phyloP scores from a whole-genome alignment of 2,797 vertebrate genomes.

The Amniataba percoides region DNA sequence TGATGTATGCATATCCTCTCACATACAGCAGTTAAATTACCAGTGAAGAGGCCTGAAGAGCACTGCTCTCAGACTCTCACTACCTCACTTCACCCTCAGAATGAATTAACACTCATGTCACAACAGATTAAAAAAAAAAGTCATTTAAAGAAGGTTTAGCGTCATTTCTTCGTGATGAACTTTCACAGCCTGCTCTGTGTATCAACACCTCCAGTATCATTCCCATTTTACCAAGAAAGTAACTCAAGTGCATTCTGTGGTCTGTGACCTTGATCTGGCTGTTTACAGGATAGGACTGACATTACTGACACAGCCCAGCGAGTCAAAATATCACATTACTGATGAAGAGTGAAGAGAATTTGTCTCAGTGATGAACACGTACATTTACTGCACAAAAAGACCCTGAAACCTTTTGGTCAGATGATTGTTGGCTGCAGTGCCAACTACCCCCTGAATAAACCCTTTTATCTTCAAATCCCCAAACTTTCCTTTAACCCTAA shows the following conservation, averaged over 20 bases:
- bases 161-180: conserved; percentile 79
- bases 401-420: conserved; percentile 36
- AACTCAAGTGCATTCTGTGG: conserved; percentile 30
- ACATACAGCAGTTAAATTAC: conserved; percentile 80
- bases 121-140: conserved; percentile 76
- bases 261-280: conserved; percentile 44
- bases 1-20: conserved; percentile 81
- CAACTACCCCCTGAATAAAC: conserved; percentile 57
- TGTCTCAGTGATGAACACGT: conserved; percentile 19
- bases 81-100: conserved; percentile 62
- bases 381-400: conserved; percentile 21
- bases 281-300: conserved; percentile 33
- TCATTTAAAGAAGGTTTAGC: conserved; percentile 74
- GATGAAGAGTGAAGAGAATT: conserved; percentile 44
- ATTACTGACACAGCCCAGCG: conserved; percentile 23
- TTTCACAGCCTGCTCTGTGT: conserved; percentile 59
- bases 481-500: conserved; percentile 86
- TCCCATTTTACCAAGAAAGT: conserved; percentile 54
- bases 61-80: conserved; percentile 58
- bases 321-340: conserved; percentile 51
- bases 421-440: conserved; percentile 30
- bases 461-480: conserved; percentile 67
- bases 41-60: conserved; percentile 80
- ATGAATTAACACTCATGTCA: conserved; percentile 79
- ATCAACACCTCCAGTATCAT: conserved; percentile 64